phyloP scores from a whole-genome alignment of 1,140 invertebrate genomes.

The Doryteuthis pealeii region DNA sequence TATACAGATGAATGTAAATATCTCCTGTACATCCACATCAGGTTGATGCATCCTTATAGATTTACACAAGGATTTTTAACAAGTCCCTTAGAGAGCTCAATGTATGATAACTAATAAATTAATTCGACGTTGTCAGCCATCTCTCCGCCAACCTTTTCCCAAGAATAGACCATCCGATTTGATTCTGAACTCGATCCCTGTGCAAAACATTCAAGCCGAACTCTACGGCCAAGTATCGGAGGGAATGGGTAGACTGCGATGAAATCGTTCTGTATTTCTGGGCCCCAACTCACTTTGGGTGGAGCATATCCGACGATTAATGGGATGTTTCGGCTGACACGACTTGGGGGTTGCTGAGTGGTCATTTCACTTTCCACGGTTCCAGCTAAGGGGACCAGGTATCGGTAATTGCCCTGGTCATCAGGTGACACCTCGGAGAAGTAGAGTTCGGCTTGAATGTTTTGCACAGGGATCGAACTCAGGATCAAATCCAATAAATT shows the following conservation, averaged over 20 bases:
- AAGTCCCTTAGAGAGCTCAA: too few species aligned
- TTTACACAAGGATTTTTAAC: too few species aligned
- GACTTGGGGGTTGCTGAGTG: constrained; percentile 31
- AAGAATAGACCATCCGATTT: constrained; percentile 41
- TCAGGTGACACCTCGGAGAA: constrained; percentile 36
- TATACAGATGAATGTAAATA: too few species aligned
- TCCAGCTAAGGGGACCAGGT: constrained; percentile 33
- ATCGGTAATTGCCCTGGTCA: constrained; percentile 33
- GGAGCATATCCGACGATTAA: constrained; percentile 34
- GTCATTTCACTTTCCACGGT: constrained; percentile 22
- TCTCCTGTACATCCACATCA: too few species aligned
- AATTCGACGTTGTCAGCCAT: constrained; percentile 74
- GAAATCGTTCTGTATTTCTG: constrained; percentile 81
- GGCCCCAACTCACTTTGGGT: constrained; percentile 44
- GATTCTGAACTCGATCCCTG: constrained; percentile 83
- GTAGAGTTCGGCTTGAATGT: constrained; percentile 79
- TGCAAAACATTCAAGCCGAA: constrained; percentile 89
- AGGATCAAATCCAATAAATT: too few species aligned
- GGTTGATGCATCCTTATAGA: too few species aligned
- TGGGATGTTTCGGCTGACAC: constrained; percentile 33
- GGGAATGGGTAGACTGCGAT: constrained; percentile 92
- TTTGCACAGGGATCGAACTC: constrained; percentile 91
- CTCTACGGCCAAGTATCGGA: constrained; percentile 84
- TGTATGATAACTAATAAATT: too few species aligned
- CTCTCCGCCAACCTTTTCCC: constrained; percentile 54